phyloP scores from a whole-genome alignment of 2,888 invertebrate species.

The Troglohyphantes excavatus region DNA sequence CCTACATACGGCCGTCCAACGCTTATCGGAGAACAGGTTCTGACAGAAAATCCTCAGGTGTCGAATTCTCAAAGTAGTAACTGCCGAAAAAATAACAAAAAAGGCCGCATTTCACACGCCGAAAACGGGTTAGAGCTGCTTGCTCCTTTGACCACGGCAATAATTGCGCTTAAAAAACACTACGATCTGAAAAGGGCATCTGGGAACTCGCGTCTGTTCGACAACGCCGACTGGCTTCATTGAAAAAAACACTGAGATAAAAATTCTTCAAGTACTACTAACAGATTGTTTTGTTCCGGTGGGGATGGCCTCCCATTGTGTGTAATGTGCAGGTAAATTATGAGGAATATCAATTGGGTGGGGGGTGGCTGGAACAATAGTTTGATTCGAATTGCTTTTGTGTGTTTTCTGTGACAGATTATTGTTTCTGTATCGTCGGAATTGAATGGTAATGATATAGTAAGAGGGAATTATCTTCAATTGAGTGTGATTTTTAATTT shows the following conservation, averaged over 20 bases:
- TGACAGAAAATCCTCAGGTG: slow-evolving; percentile 58
- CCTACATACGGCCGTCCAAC: slow-evolving; percentile 65
- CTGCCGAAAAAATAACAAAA: slow-evolving; percentile 51
- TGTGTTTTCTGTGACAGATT: too few species aligned
- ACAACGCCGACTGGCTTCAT: not conserved
- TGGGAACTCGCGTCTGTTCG: not conserved
- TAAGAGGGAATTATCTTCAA: too few species aligned
- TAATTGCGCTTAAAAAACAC: slow-evolving; percentile 26
- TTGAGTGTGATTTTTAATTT: too few species aligned
- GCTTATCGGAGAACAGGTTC: slow-evolving; percentile 47
- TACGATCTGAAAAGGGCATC: not conserved
- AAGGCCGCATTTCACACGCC: slow-evolving; percentile 63
- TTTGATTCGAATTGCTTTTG: too few species aligned
- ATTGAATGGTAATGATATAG: too few species aligned
- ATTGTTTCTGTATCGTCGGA: too few species aligned
- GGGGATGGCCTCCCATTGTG: not conserved
- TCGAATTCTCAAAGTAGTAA: slow-evolving; percentile 76
- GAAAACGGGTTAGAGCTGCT: slow-evolving; percentile 61
- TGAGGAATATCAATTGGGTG: not conserved
- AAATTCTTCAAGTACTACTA: too few species aligned
- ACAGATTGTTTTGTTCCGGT: slow-evolving; percentile 2
- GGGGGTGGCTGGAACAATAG: not conserved
- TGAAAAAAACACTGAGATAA: not conserved
- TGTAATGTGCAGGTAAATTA: not conserved
- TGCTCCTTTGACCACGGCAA: slow-evolving; percentile 33